Conservation (phyloP, 2,888 invertebrate species). For the Hemaris fuciformis region DNA sequence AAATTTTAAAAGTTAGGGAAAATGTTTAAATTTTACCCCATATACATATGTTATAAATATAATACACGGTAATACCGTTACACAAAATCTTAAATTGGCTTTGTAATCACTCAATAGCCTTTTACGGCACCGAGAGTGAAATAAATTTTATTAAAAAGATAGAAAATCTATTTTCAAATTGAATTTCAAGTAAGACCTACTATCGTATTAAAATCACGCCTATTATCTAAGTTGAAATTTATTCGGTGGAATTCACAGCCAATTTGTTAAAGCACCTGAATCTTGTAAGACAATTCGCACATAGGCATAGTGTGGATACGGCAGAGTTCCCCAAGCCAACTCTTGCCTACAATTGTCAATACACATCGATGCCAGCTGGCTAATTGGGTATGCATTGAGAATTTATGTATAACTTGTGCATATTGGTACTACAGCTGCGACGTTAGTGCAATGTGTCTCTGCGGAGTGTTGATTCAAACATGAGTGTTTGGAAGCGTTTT, state of each 20-base stretch:
- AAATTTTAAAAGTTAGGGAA: no score
- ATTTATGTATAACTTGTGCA: constrained; percentile 28
- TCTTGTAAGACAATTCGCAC: neutral
- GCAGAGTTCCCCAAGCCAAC: no score
- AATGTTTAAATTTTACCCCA: no score
- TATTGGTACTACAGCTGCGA: constrained; percentile 18
- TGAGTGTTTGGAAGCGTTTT: neutral
- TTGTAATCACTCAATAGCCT: no score
- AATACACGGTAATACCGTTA: no score
- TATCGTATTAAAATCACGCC: no score
- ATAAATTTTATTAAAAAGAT: no score
- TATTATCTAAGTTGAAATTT: neutral
- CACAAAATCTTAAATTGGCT: no score
- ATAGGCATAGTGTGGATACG: neutral
- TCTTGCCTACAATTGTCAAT: constrained; percentile 23
- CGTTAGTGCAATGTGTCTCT: constrained; percentile 17
- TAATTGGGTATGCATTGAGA: constrained; percentile 31
- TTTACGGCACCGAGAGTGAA: no score
- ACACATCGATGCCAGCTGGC: constrained; percentile 32
- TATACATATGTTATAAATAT: no score
- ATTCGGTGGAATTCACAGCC: neutral
- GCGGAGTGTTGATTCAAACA: neutral
- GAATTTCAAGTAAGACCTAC: no score
- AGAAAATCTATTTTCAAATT: no score
- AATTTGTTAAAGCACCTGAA: neutral